These are phyloP conservation scores for Piaya cayana DNA, from an alignment of 2,113 vertebrate genomes.

Conservation along the genomic window DNA sequence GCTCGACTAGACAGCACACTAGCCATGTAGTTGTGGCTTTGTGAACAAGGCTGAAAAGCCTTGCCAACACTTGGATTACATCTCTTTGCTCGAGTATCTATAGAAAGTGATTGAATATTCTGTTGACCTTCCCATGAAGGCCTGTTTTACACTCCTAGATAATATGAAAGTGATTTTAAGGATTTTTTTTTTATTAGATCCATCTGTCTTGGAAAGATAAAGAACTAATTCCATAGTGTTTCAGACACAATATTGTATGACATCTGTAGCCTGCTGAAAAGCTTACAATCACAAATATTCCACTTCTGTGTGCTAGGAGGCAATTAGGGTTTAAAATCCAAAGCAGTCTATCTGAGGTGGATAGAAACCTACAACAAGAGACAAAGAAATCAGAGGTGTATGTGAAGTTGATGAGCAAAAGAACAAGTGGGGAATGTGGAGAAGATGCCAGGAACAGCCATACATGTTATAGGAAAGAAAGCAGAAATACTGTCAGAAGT, in stretches of 20 bases:
- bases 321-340: not conserved
- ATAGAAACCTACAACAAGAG: not conserved
- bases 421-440: not conserved
- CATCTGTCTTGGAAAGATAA: not conserved
- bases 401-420: not conserved
- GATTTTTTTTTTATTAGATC: not conserved
- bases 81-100: not conserved
- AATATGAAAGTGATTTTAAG: not conserved
- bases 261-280: not conserved
- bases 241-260: not conserved
- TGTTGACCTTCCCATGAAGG: not conserved
- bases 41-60: not conserved
- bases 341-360: not conserved
- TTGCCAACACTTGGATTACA: not conserved
- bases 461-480: constrained; percentile 31
- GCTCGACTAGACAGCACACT: not conserved
- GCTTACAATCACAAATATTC: not conserved
- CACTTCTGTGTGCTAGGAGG: not conserved
- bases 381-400: not conserved
- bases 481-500: constrained; percentile 50
- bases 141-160: not conserved
- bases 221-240: not conserved
- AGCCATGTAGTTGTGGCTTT: not conserved
- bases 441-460: constrained; percentile 45
- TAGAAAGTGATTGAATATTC: not conserved